Base-by-base conservation (phyloP, 1,140 invertebrate genomes). In the Ladona fulva region DNA sequence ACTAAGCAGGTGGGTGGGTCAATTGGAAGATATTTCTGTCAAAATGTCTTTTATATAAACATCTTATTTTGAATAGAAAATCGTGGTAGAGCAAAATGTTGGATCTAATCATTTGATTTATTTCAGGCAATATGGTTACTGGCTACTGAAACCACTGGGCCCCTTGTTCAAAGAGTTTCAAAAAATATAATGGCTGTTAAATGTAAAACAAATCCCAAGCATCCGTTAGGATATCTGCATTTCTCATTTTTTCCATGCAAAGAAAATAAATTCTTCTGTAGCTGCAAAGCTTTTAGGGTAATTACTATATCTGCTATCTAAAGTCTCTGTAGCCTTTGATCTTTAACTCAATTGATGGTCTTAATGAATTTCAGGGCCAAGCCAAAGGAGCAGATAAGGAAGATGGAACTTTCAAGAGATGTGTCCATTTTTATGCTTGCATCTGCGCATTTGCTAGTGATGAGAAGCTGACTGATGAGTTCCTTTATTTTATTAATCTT, bases 361-460 rank as follows among this genome's bases (percentile, higher is more conserved):
- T 66, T 66, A 16, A 66, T 66, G 1, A 66, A 19, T 66, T 3
- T 3, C n/a, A 66, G 52, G 52, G 52, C 52, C 52, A 66, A 66
- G 52, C n/a, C 74, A 42, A 78, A 59, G 19, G 12, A 77, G 52
- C 74, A 24, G n/a, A 16, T 22, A 79, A 79, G 59, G 79, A 79
- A 59, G 78, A 78, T 77, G 24, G 73, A 75, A 78, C 29, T n/a
- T 78, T 78, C 29, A 82, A 84, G 25, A 84, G 85, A 79, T 91
- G 89, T 80, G 83, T 89, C 42, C 89, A 90, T 82, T 90, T 89
- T 84, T 94, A 93, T 85, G 89, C 92, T n/a, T 93, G 92, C 83
- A 85, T 94, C 37, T 91, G 90, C 85, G 92, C 92, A 74, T 92
- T 95, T 86, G 90, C 91, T n/a, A 92, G 92, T 83, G 89, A 93